Percentiles rank a stretch among this genome's conserved stretches.
These are phyloP conservation scores for Teleopsis dalmanni DNA, from an alignment of 1,140 invertebrate genomes.

Conservation along the genomic window DNA sequence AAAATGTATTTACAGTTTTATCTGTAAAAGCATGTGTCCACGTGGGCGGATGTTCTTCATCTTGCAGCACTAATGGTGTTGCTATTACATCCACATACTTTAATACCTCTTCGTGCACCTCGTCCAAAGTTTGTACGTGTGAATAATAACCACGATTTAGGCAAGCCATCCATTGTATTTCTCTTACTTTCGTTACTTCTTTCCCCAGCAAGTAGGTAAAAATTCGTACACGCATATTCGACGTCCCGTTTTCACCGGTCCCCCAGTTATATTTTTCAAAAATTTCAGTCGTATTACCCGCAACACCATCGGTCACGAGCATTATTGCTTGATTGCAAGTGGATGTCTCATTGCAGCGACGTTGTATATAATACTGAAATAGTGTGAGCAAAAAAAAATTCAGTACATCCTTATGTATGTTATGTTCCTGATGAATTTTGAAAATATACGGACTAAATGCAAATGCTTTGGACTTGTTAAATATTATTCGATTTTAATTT, in stretches of 20 bases:
- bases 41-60: constrained; percentile 65
- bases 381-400: constrained; percentile 15
- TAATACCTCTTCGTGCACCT: constrained; percentile 87
- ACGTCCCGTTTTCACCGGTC: constrained; percentile 50
- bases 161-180: constrained; percentile 94
- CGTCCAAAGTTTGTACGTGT: constrained; percentile 85
- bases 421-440: no score
- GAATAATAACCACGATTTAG: constrained; percentile 89
- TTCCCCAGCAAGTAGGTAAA: constrained; percentile 96
- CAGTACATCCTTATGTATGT: no score
- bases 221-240: constrained; percentile 72
- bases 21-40: constrained; percentile 88
- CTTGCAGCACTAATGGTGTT: constrained; percentile 73
- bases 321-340: constrained; percentile 96
- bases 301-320: constrained; percentile 97
- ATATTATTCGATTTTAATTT: no score
- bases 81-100: constrained; percentile 89
- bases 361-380: constrained; percentile 47
- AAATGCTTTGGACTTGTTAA: no score
- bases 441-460: no score
- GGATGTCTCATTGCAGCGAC: constrained; percentile 51
- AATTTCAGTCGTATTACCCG: constrained; percentile 79
- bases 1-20: constrained; percentile 54
- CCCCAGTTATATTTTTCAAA: constrained; percentile 80
- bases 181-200: constrained; percentile 85